Evolutionary conservation across 2,888 invertebrate genomes (phyloP).

Genomic region (Cataglyphis cursor): DNA sequence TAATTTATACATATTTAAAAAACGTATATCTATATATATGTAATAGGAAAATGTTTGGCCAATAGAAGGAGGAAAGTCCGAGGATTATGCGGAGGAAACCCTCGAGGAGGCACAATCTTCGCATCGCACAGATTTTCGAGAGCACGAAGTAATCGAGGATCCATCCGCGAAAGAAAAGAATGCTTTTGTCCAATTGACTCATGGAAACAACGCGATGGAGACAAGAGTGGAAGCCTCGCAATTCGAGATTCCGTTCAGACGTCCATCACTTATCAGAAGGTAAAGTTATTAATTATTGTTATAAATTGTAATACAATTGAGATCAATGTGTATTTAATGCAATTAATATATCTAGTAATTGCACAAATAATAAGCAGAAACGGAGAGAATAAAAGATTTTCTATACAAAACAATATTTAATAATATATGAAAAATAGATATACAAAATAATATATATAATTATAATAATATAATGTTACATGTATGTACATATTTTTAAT

Average conservation of each 20-base stretch:
- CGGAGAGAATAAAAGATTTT: background rate
- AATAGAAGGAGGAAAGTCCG: constrained; percentile 33
- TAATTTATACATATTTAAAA: background rate
- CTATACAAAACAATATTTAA: background rate
- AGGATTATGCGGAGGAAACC: constrained; percentile 58
- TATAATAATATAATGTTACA: background rate
- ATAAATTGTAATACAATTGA: background rate
- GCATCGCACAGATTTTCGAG: constrained; percentile 39
- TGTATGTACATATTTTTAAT: background rate
- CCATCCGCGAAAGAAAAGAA: constrained; percentile 38
- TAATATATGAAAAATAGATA: background rate
- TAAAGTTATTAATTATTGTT: constrained; percentile 48
- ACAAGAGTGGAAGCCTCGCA: constrained; percentile 71
- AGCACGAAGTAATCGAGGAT: constrained; percentile 54
- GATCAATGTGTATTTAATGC: background rate
- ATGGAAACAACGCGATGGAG: constrained; percentile 75
- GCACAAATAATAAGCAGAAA: background rate
- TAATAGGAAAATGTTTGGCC: constrained; percentile 73
- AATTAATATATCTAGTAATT: background rate
- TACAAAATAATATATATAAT: background rate
- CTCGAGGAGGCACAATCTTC: constrained; percentile 50
- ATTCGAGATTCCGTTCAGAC: constrained; percentile 60
- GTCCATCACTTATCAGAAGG: constrained; percentile 78
- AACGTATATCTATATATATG: constrained; percentile 6
- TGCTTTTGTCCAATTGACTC: constrained; percentile 23